Conservation (phyloP, 2,797 vertebrate genomes). For the Novumbra hubbsi region DNA sequence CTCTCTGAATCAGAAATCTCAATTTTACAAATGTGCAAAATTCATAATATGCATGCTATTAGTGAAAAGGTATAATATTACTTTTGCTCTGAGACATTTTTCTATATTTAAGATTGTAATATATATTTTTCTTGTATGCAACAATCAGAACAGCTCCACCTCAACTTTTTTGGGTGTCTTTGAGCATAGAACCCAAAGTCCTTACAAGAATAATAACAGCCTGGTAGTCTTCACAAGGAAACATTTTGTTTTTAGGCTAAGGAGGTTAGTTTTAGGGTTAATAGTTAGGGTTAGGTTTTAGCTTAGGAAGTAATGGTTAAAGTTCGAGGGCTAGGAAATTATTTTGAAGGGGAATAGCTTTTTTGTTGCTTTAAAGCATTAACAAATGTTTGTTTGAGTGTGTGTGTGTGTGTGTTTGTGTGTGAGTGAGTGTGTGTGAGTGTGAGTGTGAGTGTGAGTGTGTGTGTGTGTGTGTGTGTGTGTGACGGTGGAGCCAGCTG, state of each 20-base stretch:
- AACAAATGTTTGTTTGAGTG: constrained; percentile 30
- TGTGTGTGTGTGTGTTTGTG: constrained; percentile 31
- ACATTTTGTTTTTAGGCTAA: no score
- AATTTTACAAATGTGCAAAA: constrained; percentile 21
- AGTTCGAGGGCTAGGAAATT: constrained; percentile 52
- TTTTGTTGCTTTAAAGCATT: neutral
- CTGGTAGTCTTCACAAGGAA: no score
- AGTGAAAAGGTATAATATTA: constrained; percentile 18
- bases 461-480: constrained; percentile 24
- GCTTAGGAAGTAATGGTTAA: no score
- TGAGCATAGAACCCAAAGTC: no score
- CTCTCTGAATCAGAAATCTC: constrained; percentile 20
- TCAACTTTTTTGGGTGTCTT: neutral
- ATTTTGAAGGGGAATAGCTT: constrained; percentile 75
- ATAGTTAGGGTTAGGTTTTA: no score
- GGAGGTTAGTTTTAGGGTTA: no score
- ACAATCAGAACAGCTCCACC: neutral
- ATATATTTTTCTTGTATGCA: neutral
- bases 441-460: constrained; percentile 29
- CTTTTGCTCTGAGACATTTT: neutral
- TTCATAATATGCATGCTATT: constrained; percentile 23
- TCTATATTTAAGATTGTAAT: no score
- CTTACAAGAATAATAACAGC: no score
- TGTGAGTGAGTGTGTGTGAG: constrained; percentile 29
- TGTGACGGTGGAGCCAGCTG: constrained; percentile 72